Percentiles rank a stretch among this genome's conserved stretches.
phyloP scores from a whole-genome alignment of 2,888 invertebrate species.

The Cactoblastis cactorum region DNA sequence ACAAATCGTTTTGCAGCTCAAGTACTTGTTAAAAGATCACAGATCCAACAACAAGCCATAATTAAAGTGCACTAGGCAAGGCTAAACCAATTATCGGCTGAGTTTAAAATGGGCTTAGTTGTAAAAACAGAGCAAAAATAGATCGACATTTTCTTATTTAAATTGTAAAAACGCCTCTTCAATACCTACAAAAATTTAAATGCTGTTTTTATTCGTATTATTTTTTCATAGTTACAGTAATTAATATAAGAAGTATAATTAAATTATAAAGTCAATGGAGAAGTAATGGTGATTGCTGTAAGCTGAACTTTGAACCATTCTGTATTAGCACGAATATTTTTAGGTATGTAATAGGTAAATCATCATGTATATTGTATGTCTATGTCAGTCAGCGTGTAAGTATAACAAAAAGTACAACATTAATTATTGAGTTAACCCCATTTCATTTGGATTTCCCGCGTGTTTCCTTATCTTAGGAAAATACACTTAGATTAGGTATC shows the following conservation, averaged over 20 bases:
- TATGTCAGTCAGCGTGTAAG: too few species aligned
- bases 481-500: neutral
- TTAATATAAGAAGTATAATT: too few species aligned
- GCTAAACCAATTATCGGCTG: constrained; percentile 2
- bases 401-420: neutral
- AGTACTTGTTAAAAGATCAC: neutral
- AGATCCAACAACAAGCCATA: neutral
- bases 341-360: too few species aligned
- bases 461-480: neutral
- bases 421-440: neutral
- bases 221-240: too few species aligned
- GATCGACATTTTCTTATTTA: neutral
- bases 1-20: neutral
- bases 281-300: too few species aligned
- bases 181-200: neutral
- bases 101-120: neutral
- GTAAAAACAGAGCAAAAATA: neutral
- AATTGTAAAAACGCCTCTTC: neutral
- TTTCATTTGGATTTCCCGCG: constrained; percentile 5
- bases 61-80: neutral
- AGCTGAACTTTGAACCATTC: neutral
- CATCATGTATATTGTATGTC: too few species aligned
- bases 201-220: neutral
- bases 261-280: too few species aligned
- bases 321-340: neutral